A percentile compares a stretch with the other conserved stretches of the same genome.
Evolutionary conservation across 1,140 invertebrate species (phyloP).

Genomic region (Danaus plexippus): DNA sequence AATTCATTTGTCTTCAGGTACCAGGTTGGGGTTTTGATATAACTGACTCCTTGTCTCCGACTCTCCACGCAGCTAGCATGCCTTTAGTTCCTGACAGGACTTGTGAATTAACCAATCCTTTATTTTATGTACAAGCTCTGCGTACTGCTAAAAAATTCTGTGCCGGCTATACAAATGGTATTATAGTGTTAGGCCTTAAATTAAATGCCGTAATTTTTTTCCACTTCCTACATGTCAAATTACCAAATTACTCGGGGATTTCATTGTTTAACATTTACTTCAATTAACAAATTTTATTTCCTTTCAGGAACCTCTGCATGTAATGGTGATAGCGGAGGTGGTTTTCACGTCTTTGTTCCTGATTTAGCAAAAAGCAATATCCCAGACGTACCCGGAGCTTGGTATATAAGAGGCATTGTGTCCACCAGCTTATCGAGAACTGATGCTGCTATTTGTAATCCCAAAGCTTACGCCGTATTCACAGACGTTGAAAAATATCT

Average conservation of each 20-base stretch:
- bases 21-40: conserved; percentile 54
- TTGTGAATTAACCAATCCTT: conserved; percentile 44
- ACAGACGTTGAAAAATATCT: conserved; percentile 41
- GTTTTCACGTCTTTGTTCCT: conserved; percentile 31
- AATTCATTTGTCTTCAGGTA: conserved; percentile 29
- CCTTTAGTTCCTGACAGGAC: conserved; percentile 37
- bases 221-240: too few species aligned
- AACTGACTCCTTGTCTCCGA: conserved; percentile 28
- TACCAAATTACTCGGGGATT: background rate
- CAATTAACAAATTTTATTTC: background rate
- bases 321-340: conserved; percentile 52
- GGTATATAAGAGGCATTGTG: conserved; percentile 43
- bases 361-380: conserved; percentile 10
- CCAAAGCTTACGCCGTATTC: conserved; percentile 34
- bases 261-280: background rate
- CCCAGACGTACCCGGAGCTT: conserved; percentile 20
- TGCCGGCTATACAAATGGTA: conserved; percentile 49
- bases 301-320: conserved; percentile 37
- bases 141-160: conserved; percentile 40
- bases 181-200: background rate
- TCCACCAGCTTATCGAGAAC: conserved; percentile 26
- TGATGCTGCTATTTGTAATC: conserved; percentile 36
- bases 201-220: too few species aligned
- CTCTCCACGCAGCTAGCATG: conserved; percentile 36
- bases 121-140: conserved; percentile 42